These are phyloP conservation scores for Eledona agricola DNA, from an alignment of 2,888 invertebrate genomes.

Conservation along the genomic window DNA sequence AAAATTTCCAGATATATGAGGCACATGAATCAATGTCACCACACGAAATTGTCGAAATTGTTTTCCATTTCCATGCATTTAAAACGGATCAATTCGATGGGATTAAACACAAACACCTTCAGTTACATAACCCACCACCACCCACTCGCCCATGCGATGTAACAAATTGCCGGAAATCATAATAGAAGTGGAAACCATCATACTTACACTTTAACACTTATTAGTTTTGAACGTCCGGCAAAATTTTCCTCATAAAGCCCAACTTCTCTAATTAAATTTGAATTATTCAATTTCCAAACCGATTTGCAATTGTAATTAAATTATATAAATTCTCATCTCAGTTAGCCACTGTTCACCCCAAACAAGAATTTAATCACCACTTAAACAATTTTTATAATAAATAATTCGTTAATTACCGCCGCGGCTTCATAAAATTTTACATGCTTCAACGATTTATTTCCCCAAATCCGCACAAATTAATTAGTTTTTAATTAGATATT, in stretches of 20 bases:
- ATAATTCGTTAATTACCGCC: no score
- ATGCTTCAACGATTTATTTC: no score
- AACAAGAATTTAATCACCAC: conserved; percentile 26
- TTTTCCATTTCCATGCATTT: conserved; percentile 29
- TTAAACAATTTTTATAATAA: conserved; percentile 8
- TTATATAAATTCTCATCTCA: conserved; percentile 41
- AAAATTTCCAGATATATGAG: conserved; percentile 31
- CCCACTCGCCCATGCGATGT: no score
- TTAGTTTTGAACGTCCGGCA: conserved; percentile 30
- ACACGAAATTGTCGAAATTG: conserved; percentile 26
- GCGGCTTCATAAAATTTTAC: no score
- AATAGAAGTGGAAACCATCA: conserved; percentile 4
- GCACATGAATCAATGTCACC: conserved; percentile 37
- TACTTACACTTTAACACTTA: conserved; percentile 34
- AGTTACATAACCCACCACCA: conserved; percentile 9
- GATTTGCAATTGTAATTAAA: conserved; percentile 46
- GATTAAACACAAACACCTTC: conserved; percentile 19
- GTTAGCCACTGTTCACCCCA: conserved; percentile 18
- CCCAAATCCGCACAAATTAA: no score
- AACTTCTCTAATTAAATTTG: conserved; percentile 45
- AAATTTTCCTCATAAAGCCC: conserved; percentile 39
- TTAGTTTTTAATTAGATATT: no score
- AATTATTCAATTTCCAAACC: conserved; percentile 42
- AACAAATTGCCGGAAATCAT: conserved; percentile 6
- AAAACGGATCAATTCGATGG: conserved; percentile 22